phyloP scores from a whole-genome alignment of 1,140 invertebrate genomes.

The Linepithema humile region DNA sequence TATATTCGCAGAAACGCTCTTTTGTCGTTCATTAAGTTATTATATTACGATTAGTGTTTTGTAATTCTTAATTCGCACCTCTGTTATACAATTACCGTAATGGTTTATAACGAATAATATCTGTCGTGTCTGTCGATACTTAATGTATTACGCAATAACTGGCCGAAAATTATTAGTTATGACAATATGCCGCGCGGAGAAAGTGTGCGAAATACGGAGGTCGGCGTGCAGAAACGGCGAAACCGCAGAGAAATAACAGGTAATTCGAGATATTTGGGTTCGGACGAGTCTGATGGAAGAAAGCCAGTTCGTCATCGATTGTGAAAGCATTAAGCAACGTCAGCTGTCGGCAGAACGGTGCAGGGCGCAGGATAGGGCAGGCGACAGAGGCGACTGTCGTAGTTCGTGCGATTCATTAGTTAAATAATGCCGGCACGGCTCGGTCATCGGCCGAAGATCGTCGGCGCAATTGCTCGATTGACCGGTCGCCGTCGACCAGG shows the following conservation, averaged over 20 bases:
- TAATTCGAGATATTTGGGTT: constrained; percentile 30
- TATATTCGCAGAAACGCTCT: not conserved
- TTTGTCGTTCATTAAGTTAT: no score
- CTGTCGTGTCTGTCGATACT: not conserved
- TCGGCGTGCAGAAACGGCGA: not conserved
- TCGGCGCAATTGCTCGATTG: constrained; percentile 40
- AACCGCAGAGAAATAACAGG: constrained; percentile 31
- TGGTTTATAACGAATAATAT: not conserved
- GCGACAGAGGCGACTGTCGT: constrained; percentile 50
- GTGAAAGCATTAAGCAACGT: constrained; percentile 64
- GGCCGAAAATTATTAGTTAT: constrained; percentile 8
- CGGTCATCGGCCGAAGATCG: constrained; percentile 58
- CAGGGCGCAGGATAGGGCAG: not conserved
- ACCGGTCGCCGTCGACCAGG: constrained; percentile 43
- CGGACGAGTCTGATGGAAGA: constrained; percentile 1
- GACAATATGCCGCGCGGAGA: not conserved
- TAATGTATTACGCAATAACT: not conserved
- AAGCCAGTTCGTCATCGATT: constrained; percentile 62
- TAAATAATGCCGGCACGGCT: constrained; percentile 60
- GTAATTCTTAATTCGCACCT: not conserved
- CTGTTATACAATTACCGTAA: no score
- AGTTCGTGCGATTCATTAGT: constrained; percentile 63
- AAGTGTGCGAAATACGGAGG: not conserved
- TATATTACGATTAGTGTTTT: no score
- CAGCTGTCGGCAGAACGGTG: constrained; percentile 45